Base-by-base conservation (phyloP, 2,888 invertebrate species). In the Cyclophora albipunctata region DNA sequence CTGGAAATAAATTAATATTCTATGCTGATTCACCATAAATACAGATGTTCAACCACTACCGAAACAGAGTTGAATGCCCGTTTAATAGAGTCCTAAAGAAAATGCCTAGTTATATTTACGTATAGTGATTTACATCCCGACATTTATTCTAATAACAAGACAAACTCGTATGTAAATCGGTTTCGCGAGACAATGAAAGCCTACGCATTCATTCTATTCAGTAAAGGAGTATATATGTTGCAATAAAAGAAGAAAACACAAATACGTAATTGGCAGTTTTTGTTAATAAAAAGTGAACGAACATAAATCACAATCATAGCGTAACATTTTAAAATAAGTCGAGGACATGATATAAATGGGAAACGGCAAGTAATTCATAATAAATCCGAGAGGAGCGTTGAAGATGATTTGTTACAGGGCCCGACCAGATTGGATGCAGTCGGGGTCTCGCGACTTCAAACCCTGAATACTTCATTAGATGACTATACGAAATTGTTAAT, bases 381-480 rank as follows among this genome's bases (percentile, higher is more conserved):
- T 76, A 76, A 50, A 77, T 75, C 71, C 67, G 57, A 55, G 60
- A 62, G 75, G 74, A 78, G 79, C 73, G 60, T 67, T 55, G 54
- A 62, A 65, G 67, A 75, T 76, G 75, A 78, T 78, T 81, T 75
- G 73, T 75, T 75, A 69, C 71, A 73, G 67, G 73, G 74, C 68
- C 73, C 70, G 71, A 66, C 61, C 62, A 69, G 55, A 66, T 56
- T 64, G 66, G 66, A 64, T 64, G 64, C 65, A 55, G 51, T 45
- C 60, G 53, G 61, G 63, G 63, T 59, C 67, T 60, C 60, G 59
- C 52, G 59, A 60, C 48, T 67, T 67, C 65, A 67, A 54, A 67
- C 62, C 62, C 65, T 83, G 79, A 84, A 85, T 84, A 81, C 82
- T 84, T 85, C 82, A 86, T 86, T 81, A 86, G 81, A 77, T 85